Conservation (phyloP, 2,113 vertebrate species). For the Pachyramphus minor region DNA sequence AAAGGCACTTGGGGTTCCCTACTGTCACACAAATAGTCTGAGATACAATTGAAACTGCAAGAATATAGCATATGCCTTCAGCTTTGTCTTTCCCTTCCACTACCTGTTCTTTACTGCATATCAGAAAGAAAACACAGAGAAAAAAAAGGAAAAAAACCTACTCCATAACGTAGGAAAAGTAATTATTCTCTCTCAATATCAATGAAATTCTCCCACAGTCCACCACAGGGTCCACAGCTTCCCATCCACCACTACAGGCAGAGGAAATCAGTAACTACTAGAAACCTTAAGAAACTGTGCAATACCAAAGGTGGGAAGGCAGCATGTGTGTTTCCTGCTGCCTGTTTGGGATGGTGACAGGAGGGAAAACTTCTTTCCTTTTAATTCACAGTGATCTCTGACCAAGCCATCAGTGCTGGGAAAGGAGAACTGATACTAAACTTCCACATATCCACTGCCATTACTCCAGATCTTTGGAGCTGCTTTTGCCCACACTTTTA, state of each 20-base stretch:
- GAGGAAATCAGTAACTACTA: not conserved
- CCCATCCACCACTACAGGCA: not conserved
- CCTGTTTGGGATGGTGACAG: not conserved
- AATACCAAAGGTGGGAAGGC: not conserved
- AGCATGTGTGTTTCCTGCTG: fast-evolving
- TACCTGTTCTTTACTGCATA: not conserved
- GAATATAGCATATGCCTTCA: not conserved
- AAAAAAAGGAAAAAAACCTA: not conserved
- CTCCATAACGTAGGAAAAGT: not conserved
- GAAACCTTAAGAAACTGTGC: not conserved
- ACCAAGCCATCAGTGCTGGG: not conserved
- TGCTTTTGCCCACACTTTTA: not conserved
- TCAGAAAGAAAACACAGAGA: not conserved
- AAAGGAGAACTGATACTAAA: not conserved
- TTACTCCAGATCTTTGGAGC: not conserved
- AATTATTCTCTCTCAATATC: not conserved
- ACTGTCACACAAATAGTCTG: not conserved
- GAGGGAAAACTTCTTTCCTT: not conserved
- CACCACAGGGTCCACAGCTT: not conserved
- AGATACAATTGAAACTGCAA: not conserved
- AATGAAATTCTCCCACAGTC: not conserved
- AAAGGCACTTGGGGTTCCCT: not conserved
- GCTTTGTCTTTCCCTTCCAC: not conserved
- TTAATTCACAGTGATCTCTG: not conserved
- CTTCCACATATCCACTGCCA: fast-evolving